These are phyloP conservation scores for Cordylochernes scorpioides DNA, from an alignment of 2,888 invertebrate genomes.

Conservation along the genomic window DNA sequence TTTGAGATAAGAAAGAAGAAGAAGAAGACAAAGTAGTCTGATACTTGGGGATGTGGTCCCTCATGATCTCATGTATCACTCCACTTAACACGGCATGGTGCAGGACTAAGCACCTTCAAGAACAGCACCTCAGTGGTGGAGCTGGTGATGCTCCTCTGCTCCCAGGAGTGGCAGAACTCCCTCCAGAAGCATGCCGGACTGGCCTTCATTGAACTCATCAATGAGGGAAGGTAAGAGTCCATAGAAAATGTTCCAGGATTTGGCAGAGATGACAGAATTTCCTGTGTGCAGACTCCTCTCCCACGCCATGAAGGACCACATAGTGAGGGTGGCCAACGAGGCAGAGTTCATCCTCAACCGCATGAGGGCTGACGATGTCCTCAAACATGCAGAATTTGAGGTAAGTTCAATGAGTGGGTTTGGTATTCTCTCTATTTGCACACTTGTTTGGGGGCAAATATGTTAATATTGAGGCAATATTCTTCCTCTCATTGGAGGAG, in stretches of 20 bases:
- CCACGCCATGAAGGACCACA: conserved; percentile 97
- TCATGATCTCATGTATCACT: no score
- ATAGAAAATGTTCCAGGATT: not conserved
- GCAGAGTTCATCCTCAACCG: conserved; percentile 95
- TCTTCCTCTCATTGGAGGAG: no score
- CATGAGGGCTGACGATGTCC: conserved; percentile 93
- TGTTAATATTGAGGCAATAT: conserved; percentile 4
- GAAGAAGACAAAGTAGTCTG: no score
- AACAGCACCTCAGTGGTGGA: conserved; percentile 93
- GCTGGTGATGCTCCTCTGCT: conserved; percentile 92
- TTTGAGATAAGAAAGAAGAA: no score
- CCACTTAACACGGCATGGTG: no score
- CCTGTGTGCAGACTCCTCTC: conserved; percentile 42
- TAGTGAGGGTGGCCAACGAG: conserved; percentile 93
- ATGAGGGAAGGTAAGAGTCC: conserved; percentile 50
- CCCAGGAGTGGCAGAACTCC: conserved; percentile 99
- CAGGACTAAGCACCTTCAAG: conserved; percentile 82
- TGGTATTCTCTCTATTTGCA: not conserved
- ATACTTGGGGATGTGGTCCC: no score
- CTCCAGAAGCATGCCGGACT: conserved; percentile 96
- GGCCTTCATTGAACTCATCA: conserved; percentile 96
- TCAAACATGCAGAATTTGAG: conserved; percentile 75
- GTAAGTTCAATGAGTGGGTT: conserved; percentile 13
- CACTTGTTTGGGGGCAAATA: conserved; percentile 2
- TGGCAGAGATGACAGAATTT: conserved; percentile 1